Base-by-base conservation (phyloP, 2,888 invertebrate species). In the Anthophora plumipes region DNA sequence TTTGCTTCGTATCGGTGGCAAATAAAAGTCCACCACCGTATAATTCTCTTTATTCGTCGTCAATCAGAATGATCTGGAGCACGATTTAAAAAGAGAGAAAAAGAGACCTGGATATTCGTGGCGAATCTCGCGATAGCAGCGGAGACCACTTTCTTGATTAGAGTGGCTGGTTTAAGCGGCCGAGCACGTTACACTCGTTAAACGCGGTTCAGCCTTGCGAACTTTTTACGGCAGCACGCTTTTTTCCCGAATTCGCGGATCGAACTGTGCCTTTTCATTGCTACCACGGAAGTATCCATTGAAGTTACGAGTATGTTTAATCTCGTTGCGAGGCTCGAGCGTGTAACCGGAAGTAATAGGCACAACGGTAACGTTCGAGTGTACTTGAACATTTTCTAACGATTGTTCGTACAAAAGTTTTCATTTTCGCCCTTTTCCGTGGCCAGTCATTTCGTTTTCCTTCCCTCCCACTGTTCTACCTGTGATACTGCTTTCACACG, bases 111-210 rank as follows among this genome's bases (percentile, higher is more conserved):
- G 78, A 84, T 84, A 83, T 83, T 71, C 81, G 72, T 59, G 74
- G 52, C 41, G 67, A 72, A 72, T 76, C 64, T 43, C 69, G 68
- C 50, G 76, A 41, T 64, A 72, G 76, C 72, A 55, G 54, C 14
- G 41, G 43, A 80, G 80, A 87, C 84, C 83, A 87, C 86, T 87
- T 87, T 82, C 87, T 87, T 87, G 87, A 87, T 87, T 87, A 87
- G 87, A 87, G 75, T 77, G 85, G 63, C 54, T 75, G 78, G 78
- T 83, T 87, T 85, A 85, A 87, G 46, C 81, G 72, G 77, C 46
- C 54, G 68, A 83, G 71, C 68, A 81, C 80, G 80, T 87, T 87
- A 87, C 84, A 80, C 85, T 87, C 87, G 87, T 87, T 87, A 85
- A 87, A 80, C 77, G 84, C 67, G 70, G 68, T 66, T 73, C 64